Evolutionary conservation across 2,113 vertebrate genomes (phyloP), one percentile per base, ranked within the genome.

Genomic region (Poecile atricapillus): DNA sequence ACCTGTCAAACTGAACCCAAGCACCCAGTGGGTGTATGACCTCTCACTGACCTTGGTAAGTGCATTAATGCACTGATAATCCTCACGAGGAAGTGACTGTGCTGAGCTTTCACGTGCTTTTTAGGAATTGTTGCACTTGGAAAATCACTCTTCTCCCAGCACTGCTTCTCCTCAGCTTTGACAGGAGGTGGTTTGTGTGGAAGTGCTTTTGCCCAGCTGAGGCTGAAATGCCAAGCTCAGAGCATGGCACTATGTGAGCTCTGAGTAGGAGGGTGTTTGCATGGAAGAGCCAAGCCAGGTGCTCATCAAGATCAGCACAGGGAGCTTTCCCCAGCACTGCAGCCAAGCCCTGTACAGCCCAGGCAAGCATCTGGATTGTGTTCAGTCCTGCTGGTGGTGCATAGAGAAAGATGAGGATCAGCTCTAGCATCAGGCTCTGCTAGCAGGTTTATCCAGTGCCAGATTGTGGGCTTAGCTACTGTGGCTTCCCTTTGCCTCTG

Each of bases 21-120:
- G 20, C 4, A 16, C 37, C 28, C 18, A 31, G 46, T 19, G 18
- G 17, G 37, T 75, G 60, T 33, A 30, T 70, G 35, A 12, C 31
- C 44, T n/a, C 44, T 56, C 47, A 7, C 16, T 81, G 78, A 60
- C 56, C 52, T 24, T 35, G 21, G 6, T 5, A 8, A 59, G 35
- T 50, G 53, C 1, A 0, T 64, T 68, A 46, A 19, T 12, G 10
- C 33, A 2, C 71, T 41, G 47, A 37, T 43, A 75, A 0, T 56
- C 30, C 0, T 0, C 60, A 24, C 33, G 4, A 13, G 37, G 28
- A 37, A 62, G 31, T 22, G 7, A 16, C 22, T 64, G 9, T 65
- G 69, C 76, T 71, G 35, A 79, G 41, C 49, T 76, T 52, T 41
- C 37, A 13, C 1, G 0, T 27, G 13, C 49, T 58, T 58, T 25